Percentiles rank a stretch among this genome's conserved stretches.
phyloP scores from a whole-genome alignment of 2,113 vertebrate species.

The Phrynocephalus versicolor region DNA sequence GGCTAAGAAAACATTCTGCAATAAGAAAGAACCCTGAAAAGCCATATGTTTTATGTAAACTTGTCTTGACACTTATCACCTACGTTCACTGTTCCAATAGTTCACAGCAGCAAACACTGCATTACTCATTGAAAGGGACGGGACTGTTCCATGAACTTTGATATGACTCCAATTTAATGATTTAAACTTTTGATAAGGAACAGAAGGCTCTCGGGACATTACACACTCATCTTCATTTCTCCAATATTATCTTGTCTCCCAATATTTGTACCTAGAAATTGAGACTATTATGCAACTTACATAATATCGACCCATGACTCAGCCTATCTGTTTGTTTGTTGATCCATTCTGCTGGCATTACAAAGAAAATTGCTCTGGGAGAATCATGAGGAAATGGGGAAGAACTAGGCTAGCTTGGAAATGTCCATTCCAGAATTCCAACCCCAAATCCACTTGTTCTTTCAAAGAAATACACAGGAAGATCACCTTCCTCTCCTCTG shows the following conservation, averaged over 20 bases:
- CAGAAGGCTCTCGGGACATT: not conserved
- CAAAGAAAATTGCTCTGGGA: not conserved
- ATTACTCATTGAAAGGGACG: not conserved
- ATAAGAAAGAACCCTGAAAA: not conserved
- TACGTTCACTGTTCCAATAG: not conserved
- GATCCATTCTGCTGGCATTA: not conserved
- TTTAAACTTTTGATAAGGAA: conserved; percentile 1
- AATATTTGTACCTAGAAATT: not conserved
- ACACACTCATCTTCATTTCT: not conserved
- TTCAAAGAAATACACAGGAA: not conserved
- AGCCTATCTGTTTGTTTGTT: not conserved
- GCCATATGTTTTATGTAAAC: not conserved
- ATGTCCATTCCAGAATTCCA: not conserved
- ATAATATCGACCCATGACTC: conserved; percentile 5
- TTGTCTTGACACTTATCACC: not conserved
- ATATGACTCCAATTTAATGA: conserved; percentile 22
- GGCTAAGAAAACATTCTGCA: not conserved
- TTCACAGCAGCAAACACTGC: not conserved
- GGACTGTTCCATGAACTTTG: not conserved
- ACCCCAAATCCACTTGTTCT: not conserved
- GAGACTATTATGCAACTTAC: not conserved
- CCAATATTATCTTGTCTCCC: not conserved
- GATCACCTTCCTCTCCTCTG: not conserved
- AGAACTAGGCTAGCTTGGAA: not conserved
- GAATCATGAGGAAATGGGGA: not conserved